A percentile compares a stretch with the other conserved stretches of the same genome.
These are phyloP conservation scores for Zingel zingel DNA, from an alignment of 2,113 vertebrate species.

Conservation along the genomic window DNA sequence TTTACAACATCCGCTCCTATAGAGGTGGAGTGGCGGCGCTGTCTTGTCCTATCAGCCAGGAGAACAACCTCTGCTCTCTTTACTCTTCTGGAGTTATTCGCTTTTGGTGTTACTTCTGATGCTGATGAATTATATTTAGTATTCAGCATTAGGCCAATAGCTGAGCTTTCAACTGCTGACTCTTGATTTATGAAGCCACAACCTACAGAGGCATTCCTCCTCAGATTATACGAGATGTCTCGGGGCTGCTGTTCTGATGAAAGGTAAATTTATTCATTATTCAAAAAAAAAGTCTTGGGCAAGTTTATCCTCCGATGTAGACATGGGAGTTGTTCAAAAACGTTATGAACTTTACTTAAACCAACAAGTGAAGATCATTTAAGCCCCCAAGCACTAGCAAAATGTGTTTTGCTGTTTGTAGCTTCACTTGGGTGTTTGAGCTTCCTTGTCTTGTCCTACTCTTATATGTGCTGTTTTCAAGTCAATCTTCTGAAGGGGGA, in stretches of 20 bases:
- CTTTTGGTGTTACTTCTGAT: not conserved
- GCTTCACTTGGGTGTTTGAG: not conserved
- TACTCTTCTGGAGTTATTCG: not conserved
- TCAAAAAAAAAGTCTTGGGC: not conserved
- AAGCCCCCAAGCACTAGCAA: not conserved
- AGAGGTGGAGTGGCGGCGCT: slow-evolving; percentile 1
- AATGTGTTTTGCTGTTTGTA: not conserved
- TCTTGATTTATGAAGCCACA: slow-evolving; percentile 6
- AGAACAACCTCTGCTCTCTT: not conserved
- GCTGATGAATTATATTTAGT: not conserved
- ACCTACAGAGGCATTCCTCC: not conserved
- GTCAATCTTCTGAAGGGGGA: not conserved
- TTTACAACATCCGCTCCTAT: slow-evolving; percentile 60
- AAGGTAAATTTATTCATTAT: slow-evolving; percentile 15
- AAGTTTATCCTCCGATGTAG: not conserved
- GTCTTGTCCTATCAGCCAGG: not conserved
- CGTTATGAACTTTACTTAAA: not conserved
- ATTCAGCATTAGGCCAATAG: not conserved
- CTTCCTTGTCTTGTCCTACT: too few species aligned
- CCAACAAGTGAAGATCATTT: not conserved
- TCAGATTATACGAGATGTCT: not conserved
- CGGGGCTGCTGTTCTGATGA: slow-evolving; percentile 11
- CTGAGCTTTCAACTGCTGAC: not conserved
- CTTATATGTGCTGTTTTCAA: not conserved
- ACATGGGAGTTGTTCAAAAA: not conserved